phyloP scores from a whole-genome alignment of 92 coral and sea anemone species.

The Palythoa grandis region DNA sequence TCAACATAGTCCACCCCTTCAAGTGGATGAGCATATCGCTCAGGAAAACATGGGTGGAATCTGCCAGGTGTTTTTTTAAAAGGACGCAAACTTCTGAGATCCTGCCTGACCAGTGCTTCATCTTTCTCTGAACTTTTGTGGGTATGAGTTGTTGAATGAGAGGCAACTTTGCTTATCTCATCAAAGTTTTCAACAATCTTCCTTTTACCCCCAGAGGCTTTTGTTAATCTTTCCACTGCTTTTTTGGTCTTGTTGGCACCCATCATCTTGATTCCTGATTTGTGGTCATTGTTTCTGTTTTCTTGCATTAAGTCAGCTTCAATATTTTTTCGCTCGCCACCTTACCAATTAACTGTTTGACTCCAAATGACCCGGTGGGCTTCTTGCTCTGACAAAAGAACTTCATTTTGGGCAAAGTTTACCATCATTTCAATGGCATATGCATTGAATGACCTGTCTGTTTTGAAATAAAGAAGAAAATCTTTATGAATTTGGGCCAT shows the following conservation, averaged over 20 bases:
- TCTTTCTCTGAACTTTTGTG: slow-evolving; percentile 46
- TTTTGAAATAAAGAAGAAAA: slow-evolving; percentile 37
- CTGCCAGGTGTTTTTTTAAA: slow-evolving; percentile 24
- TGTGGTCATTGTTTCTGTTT: no score
- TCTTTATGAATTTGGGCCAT: slow-evolving; percentile 46
- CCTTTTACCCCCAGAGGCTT: slow-evolving; percentile 56
- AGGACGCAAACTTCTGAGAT: slow-evolving; percentile 54
- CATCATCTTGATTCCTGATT: no score
- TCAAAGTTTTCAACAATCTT: slow-evolving; percentile 62
- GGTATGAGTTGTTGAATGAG: slow-evolving; percentile 39
- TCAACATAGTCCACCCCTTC: slow-evolving; percentile 44
- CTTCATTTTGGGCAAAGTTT: slow-evolving; percentile 28
- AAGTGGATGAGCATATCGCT: slow-evolving; percentile 43
- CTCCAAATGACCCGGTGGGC: slow-evolving; percentile 39
- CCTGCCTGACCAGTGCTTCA: slow-evolving; percentile 32
- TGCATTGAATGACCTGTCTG: slow-evolving; percentile 24
- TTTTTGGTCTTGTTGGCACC: neutral
- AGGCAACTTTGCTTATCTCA: slow-evolving; percentile 12
- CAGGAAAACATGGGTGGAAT: slow-evolving; percentile 49
- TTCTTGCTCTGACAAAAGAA: slow-evolving; percentile 27
- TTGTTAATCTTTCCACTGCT: slow-evolving; percentile 55
- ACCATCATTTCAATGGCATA: slow-evolving; percentile 53
- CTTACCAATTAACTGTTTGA: slow-evolving; percentile 45
- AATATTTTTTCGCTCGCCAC: neutral
- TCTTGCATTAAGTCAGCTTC: no score